phyloP scores from a whole-genome alignment of 2,797 vertebrate genomes.

The Xyrichtys novacula region DNA sequence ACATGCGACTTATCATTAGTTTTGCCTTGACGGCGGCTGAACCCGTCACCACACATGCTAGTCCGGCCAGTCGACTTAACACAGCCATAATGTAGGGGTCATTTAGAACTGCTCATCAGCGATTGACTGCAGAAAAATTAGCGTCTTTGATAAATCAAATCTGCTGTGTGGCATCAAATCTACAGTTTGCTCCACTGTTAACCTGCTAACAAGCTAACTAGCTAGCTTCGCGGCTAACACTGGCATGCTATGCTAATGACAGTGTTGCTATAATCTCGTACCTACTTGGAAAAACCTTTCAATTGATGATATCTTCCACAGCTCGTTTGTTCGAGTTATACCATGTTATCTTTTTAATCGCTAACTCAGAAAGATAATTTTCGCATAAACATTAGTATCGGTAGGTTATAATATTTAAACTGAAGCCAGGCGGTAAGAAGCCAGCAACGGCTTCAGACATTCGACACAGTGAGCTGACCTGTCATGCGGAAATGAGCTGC shows the following conservation, averaged over 20 bases:
- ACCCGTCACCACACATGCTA: conserved; percentile 67
- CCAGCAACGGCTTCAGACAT: conserved; percentile 90
- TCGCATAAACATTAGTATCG: conserved; percentile 78
- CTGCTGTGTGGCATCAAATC: conserved; percentile 5
- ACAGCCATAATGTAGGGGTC: background rate
- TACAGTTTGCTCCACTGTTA: conserved; percentile 40
- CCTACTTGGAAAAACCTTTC: conserved; percentile 75
- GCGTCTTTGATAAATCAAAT: conserved; percentile 2
- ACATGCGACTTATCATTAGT: conserved; percentile 38
- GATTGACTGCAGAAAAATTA: background rate
- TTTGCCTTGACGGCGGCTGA: conserved; percentile 47
- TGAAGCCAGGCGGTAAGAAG: conserved; percentile 91
- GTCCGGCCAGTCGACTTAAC: conserved; percentile 11
- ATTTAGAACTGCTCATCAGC: background rate
- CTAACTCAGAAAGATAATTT: conserved; percentile 41
- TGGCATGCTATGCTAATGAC: conserved; percentile 77
- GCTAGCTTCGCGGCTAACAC: conserved; percentile 60
- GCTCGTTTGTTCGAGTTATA: conserved; percentile 62
- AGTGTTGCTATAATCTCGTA: conserved; percentile 75
- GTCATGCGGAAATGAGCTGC: conserved; percentile 79
- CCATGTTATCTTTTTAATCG: conserved; percentile 66
- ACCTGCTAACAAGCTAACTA: conserved; percentile 61
- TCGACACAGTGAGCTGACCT: conserved; percentile 82
- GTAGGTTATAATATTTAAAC: conserved; percentile 81
- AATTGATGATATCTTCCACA: conserved; percentile 66